Conservation (phyloP, 2,888 invertebrate species). For the Drosophila meridionalis region DNA sequence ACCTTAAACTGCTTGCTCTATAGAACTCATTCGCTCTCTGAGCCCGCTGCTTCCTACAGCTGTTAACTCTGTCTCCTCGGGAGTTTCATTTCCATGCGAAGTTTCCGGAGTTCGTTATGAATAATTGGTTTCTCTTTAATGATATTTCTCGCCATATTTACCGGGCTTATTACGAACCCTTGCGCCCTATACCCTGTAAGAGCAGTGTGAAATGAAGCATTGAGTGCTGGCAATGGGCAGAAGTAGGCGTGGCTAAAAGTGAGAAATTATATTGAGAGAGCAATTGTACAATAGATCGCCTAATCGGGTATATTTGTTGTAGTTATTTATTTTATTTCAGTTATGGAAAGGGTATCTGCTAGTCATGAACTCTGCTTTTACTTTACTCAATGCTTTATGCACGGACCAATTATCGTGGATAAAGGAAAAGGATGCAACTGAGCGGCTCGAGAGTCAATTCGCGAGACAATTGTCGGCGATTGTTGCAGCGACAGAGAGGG, state of each 20-base stretch:
- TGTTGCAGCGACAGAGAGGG: constrained; percentile 6
- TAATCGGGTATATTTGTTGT: too few relatives aligned
- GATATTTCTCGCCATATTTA: not conserved
- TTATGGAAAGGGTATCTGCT: not conserved
- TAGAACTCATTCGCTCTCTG: too few relatives aligned
- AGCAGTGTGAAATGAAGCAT: too few relatives aligned
- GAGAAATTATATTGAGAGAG: not conserved
- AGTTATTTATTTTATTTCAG: too few relatives aligned
- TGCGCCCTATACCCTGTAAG: not conserved
- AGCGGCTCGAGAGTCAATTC: constrained; percentile 55
- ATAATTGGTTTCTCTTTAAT: constrained; percentile 1
- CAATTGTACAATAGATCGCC: too few relatives aligned
- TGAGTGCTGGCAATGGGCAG: not conserved
- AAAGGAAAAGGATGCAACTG: constrained; percentile 47
- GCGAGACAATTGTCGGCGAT: constrained; percentile 34
- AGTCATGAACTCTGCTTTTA: not conserved
- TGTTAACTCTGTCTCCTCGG: too few relatives aligned
- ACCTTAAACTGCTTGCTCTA: too few relatives aligned
- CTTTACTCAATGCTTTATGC: not conserved
- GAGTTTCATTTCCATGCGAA: not conserved
- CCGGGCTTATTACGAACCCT: not conserved
- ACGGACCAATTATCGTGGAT: constrained; percentile 58
- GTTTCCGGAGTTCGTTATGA: not conserved
- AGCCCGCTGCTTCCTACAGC: too few relatives aligned
- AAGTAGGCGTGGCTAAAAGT: too few relatives aligned